Base-by-base conservation (phyloP, 1,140 invertebrate genomes). In the Scaptodrosophila lebanonensis region DNA sequence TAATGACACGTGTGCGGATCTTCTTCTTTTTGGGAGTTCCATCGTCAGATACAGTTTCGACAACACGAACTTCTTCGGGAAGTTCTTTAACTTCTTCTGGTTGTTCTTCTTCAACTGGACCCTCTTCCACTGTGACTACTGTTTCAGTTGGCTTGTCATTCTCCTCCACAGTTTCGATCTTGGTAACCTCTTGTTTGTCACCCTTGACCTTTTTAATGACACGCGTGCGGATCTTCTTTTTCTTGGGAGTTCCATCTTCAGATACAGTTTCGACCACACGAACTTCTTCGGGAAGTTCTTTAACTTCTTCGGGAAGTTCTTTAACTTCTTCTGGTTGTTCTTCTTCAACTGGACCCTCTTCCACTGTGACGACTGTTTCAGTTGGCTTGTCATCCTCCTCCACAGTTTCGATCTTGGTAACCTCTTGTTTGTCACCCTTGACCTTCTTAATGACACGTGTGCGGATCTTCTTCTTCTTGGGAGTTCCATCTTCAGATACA, bases 101-200 rank as follows among this genome's bases (percentile, higher is more conserved):
- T 4, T 32, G 32, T 35, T 64, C n/a, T 45, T 58, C 44, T 32
- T 48, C 57, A 1, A 60, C 47, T 18, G 51, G 22, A 20, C 15
- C 29, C 36, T 72, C 68, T 54, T 83, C 67, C 1, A 70, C 16
- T 13, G 53, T 70, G 3, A 83, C 69, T 29, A 67, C 77, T n/a
- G 71, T 86, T 45, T 85, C 62, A 17, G 85, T 75, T 36, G 75
- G 36, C 52, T 86, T 69, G 17, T 76, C 85, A 40, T 87, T 73
- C 65, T 88, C 84, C 69, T 88, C 84, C 9, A 87, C 64, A 2
- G 85, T 87, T 9, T 87, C 77, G 38, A 87, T 85, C 44, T 83
- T 69, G 8, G 69, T 86, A 12, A 84, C 63, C 60, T 84, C 69
- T 68, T 88, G 71, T 29, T 77, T 73, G 2, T 64, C 63, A 16